Evolutionary conservation across 2,888 invertebrate genomes (phyloP).

Genomic region (Schrankia costaestrigalis): DNA sequence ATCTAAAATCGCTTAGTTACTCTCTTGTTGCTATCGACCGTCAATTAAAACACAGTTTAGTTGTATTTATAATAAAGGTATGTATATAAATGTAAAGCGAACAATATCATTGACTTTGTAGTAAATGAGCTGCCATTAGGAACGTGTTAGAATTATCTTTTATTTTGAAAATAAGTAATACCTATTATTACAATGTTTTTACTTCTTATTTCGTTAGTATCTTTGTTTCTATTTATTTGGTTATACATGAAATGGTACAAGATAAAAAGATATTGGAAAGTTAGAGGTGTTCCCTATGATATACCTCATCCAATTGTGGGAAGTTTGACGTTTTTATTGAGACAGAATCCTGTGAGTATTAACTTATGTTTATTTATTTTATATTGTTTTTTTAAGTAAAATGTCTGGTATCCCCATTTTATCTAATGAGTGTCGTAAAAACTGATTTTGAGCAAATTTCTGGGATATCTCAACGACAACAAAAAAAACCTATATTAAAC

Average conservation of each 20-base stretch:
- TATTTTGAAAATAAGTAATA: no score
- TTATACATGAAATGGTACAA: slow-evolving; percentile 27
- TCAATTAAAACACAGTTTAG: no score
- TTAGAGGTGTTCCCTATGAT: slow-evolving; percentile 36
- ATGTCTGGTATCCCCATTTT: neutral
- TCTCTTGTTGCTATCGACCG: no score
- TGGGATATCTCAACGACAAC: no score
- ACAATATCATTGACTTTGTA: no score
- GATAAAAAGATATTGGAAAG: slow-evolving; percentile 39
- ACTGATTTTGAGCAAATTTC: no score
- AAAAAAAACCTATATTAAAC: no score
- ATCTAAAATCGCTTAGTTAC: no score
- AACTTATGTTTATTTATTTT: neutral
- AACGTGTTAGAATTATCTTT: no score
- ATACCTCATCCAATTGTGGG: slow-evolving; percentile 43
- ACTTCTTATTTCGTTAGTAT: slow-evolving; percentile 2
- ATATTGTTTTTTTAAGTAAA: neutral
- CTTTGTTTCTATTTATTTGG: slow-evolving; percentile 10
- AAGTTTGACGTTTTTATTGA: slow-evolving; percentile 44
- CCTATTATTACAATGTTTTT: slow-evolving; percentile 3
- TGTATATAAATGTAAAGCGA: no score
- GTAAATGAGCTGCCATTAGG: no score
- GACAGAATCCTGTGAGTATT: slow-evolving; percentile 42
- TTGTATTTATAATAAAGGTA: no score
- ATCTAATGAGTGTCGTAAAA: neutral